Evolutionary conservation across 2,888 invertebrate species (phyloP).

Genomic region (Eilema depressum): DNA sequence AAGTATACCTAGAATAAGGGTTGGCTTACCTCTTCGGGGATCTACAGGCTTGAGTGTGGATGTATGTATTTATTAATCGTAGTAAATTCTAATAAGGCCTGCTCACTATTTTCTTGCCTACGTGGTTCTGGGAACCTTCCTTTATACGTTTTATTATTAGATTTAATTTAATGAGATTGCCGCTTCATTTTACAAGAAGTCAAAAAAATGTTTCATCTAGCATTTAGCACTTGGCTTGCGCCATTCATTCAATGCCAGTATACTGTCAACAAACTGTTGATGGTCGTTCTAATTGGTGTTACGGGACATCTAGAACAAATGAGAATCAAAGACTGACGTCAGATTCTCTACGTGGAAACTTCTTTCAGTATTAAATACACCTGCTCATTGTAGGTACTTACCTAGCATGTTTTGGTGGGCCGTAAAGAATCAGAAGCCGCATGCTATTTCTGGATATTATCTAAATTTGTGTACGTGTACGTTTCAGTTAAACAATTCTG

Average conservation of each 20-base stretch:
- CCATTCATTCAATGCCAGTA: neutral
- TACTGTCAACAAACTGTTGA: neutral
- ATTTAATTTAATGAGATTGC: neutral
- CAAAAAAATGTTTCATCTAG: neutral
- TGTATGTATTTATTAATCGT: too few species aligned
- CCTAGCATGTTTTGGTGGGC: slow-evolving; percentile 6
- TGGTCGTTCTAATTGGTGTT: neutral
- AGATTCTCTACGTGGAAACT: neutral
- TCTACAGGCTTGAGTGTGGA: too few species aligned
- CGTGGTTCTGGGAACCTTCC: slow-evolving; percentile 31
- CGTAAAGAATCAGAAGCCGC: slow-evolving; percentile 11
- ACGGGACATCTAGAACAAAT: slow-evolving; percentile 12
- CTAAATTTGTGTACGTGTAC: slow-evolving; percentile 8
- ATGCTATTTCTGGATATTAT: slow-evolving; percentile 21
- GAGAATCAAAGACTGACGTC: slow-evolving; percentile 30
- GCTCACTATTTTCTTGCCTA: neutral
- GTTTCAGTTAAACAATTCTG: neutral
- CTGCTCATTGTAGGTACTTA: slow-evolving; percentile 18
- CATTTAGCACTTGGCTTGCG: neutral
- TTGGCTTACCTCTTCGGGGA: too few species aligned
- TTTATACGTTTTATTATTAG: slow-evolving; percentile 23
- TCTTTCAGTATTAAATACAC: slow-evolving; percentile 16
- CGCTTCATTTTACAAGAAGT: neutral
- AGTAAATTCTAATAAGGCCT: too few species aligned
- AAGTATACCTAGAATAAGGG: too few species aligned